These are phyloP conservation scores for Sphenodon punctatus DNA, from an alignment of 2,797 vertebrate species.

Conservation along the genomic window DNA sequence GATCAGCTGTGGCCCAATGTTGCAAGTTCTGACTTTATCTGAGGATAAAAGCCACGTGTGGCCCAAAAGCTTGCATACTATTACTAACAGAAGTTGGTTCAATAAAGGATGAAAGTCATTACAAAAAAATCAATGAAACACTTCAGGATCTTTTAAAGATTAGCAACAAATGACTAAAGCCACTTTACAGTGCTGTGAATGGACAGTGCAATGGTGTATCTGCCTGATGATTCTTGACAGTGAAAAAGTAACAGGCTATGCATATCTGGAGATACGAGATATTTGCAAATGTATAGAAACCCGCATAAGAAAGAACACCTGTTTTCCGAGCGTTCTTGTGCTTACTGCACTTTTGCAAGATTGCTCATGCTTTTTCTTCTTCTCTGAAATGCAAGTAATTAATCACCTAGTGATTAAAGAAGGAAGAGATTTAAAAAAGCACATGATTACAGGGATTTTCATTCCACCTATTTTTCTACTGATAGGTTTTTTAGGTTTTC, in stretches of 20 bases:
- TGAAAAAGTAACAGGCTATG: neutral
- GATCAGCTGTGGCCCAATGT: no score
- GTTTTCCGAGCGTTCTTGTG: neutral
- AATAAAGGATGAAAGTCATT: no score
- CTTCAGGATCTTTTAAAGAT: constrained; percentile 16
- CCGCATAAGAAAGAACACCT: neutral
- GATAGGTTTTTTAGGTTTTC: neutral
- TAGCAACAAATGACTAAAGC: constrained; percentile 13
- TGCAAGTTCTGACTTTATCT: no score
- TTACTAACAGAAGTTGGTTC: no score
- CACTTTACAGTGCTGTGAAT: constrained; percentile 31
- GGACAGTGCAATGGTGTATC: neutral
- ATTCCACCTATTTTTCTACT: neutral
- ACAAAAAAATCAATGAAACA: constrained; percentile 18
- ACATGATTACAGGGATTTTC: neutral
- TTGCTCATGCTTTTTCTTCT: neutral
- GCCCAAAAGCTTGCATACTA: no score
- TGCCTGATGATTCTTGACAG: neutral
- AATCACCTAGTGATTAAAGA: neutral
- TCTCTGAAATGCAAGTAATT: constrained; percentile 7
- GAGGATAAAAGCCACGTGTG: no score
- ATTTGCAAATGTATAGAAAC: accelerated
- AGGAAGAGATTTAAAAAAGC: neutral
- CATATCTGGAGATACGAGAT: neutral
- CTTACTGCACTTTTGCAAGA: constrained; percentile 6